A percentile compares a stretch with the other conserved stretches of the same genome.
Conservation (phyloP, 2,888 invertebrate species). For the Pilophorus perplexus region DNA sequence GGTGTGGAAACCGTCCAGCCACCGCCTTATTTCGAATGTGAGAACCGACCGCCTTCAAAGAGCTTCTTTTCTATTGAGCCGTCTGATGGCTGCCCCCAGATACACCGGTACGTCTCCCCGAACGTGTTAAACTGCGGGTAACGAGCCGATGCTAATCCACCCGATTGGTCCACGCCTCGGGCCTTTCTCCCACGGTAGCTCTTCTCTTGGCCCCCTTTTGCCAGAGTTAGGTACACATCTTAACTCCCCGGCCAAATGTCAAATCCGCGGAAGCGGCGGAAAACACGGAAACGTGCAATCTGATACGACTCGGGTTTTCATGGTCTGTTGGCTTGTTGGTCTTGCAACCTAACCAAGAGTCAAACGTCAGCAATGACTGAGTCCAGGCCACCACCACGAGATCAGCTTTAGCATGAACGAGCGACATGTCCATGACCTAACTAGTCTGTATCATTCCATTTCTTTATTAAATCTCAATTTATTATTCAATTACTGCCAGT, state of each 20-base stretch:
- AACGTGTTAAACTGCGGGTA: slow-evolving; percentile 38
- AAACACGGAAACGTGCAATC: slow-evolving; percentile 4
- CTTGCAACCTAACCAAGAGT: too few species aligned
- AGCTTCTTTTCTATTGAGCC: slow-evolving; percentile 30
- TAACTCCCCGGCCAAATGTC: slow-evolving; percentile 10
- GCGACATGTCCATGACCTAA: neutral
- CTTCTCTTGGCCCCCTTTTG: neutral
- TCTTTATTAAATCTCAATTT: neutral
- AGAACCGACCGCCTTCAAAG: slow-evolving; percentile 31
- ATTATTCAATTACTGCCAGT: too few species aligned
- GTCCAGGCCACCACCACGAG: too few species aligned
- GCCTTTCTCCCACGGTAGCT: slow-evolving; percentile 35
- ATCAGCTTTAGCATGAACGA: too few species aligned
- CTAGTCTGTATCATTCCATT: neutral
- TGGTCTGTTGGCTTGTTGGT: neutral
- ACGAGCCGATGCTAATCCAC: slow-evolving; percentile 37
- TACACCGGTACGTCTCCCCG: slow-evolving; percentile 23
- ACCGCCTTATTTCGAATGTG: slow-evolving; percentile 34
- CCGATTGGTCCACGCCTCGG: slow-evolving; percentile 31
- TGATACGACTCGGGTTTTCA: slow-evolving; percentile 4
- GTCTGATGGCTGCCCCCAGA: slow-evolving; percentile 37
- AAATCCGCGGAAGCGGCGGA: neutral
- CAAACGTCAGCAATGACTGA: too few species aligned
- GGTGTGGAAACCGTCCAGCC: neutral
- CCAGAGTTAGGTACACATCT: slow-evolving; percentile 5